Conservation (phyloP, 92 coral and sea anemone species). For the Hydrozoanthus gracilis region DNA sequence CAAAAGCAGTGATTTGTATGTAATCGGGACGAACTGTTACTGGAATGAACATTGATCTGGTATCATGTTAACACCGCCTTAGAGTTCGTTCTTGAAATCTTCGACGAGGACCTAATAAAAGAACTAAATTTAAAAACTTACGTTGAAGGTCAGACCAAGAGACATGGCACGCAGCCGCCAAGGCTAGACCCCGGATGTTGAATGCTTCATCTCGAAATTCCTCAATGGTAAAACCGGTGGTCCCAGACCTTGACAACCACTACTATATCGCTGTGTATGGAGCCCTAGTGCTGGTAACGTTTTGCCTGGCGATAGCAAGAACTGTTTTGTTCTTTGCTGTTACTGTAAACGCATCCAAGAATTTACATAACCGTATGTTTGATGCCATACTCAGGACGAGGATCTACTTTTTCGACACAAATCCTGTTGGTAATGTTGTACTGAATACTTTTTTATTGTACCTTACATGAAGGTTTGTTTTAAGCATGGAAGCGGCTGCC, state of each 20-base stretch:
- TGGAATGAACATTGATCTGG: neutral
- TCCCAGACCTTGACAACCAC: constrained; percentile 41
- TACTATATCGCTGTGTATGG: constrained; percentile 74
- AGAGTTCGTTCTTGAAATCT: neutral
- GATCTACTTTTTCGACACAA: constrained; percentile 91
- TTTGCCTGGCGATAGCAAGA: constrained; percentile 66
- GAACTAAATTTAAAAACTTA: neutral
- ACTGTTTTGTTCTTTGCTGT: constrained; percentile 73
- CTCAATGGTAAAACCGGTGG: neutral
- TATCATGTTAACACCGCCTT: neutral
- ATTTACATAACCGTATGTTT: constrained; percentile 82
- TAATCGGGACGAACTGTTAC: too few species aligned
- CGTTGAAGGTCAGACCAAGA: constrained; percentile 35
- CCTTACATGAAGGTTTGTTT: too few species aligned
- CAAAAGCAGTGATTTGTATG: too few species aligned
- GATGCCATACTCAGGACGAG: constrained; percentile 81
- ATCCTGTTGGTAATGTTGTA: constrained; percentile 75
- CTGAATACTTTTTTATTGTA: too few species aligned
- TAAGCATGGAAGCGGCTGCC: too few species aligned
- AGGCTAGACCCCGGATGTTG: neutral
- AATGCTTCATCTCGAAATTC: constrained; percentile 1
- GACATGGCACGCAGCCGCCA: neutral
- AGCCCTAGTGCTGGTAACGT: constrained; percentile 65
- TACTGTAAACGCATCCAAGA: constrained; percentile 71
- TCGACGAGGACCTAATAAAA: neutral